Conservation (phyloP, 2,888 invertebrate species). For the Aelia acuminata region DNA sequence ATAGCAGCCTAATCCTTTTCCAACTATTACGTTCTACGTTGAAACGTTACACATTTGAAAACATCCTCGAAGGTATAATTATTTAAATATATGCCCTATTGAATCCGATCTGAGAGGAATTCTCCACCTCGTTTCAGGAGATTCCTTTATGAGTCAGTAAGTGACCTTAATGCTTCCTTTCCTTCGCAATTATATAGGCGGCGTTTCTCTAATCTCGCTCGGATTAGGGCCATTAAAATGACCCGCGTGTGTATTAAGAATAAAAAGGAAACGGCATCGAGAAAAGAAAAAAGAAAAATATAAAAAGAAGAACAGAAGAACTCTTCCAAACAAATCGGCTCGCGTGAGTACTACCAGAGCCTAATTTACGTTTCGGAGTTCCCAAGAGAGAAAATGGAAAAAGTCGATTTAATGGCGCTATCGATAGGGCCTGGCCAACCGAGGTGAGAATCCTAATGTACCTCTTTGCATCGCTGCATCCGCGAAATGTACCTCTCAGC, state of each 20-base stretch:
- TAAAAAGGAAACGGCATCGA: not conserved
- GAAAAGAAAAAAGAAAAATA: not conserved
- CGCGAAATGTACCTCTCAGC: not conserved
- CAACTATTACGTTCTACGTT: no score
- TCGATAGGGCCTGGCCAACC: slow-evolving; percentile 22
- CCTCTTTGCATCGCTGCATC: slow-evolving; percentile 1
- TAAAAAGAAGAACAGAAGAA: slow-evolving; percentile 14
- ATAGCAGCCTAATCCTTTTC: no score
- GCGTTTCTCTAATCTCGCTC: not conserved
- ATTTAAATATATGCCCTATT: not conserved
- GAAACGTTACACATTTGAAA: no score
- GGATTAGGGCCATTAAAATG: slow-evolving; percentile 17
- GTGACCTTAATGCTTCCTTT: slow-evolving; percentile 8
- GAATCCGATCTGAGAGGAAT: not conserved
- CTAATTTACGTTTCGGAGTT: slow-evolving; percentile 48
- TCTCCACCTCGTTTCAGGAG: not conserved
- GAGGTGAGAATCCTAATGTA: slow-evolving; percentile 45
- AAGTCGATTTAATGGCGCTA: slow-evolving; percentile 39
- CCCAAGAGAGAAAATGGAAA: slow-evolving; percentile 27
- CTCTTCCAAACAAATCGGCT: slow-evolving; percentile 20
- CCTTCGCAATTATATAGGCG: slow-evolving; percentile 15
- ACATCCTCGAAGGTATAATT: not conserved
- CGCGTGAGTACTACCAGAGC: not conserved
- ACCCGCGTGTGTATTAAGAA: slow-evolving; percentile 12
- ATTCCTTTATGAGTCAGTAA: not conserved